These are phyloP conservation scores for Palythoa grandiflora DNA, from an alignment of 92 coral and sea anemone species.

Conservation along the genomic window DNA sequence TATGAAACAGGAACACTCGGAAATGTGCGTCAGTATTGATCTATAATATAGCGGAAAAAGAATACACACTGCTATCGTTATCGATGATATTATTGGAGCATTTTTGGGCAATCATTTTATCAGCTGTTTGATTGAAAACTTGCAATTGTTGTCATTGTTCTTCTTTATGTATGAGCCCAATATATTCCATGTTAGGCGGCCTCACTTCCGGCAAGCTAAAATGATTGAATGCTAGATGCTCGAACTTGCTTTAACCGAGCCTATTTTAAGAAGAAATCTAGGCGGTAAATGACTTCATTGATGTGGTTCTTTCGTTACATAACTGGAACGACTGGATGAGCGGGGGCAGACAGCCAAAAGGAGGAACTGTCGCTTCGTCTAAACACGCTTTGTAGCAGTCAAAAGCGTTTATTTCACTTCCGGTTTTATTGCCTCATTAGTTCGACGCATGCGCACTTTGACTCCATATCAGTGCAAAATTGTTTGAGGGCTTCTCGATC, in stretches of 20 bases:
- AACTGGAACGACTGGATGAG: not conserved
- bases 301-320: not conserved
- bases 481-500: slow-evolving; percentile 29
- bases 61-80: no score
- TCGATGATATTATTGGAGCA: no score
- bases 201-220: not conserved
- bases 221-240: not conserved
- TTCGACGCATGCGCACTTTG: slow-evolving; percentile 27
- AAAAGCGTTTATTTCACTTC: slow-evolving; percentile 13
- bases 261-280: not conserved
- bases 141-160: not conserved
- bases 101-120: no score
- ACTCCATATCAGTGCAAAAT: slow-evolving; percentile 16
- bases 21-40: no score
- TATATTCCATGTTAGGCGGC: not conserved
- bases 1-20: no score
- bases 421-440: not conserved
- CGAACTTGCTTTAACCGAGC: not conserved
- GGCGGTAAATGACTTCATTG: not conserved
- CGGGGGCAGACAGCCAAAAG: not conserved
- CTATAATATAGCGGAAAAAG: no score
- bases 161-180: not conserved
- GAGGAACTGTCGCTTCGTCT: not conserved
- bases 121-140: not conserved
- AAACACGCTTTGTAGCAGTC: not conserved